phyloP scores from a whole-genome alignment of 1,140 invertebrate genomes.

The Drosophila arizonae region DNA sequence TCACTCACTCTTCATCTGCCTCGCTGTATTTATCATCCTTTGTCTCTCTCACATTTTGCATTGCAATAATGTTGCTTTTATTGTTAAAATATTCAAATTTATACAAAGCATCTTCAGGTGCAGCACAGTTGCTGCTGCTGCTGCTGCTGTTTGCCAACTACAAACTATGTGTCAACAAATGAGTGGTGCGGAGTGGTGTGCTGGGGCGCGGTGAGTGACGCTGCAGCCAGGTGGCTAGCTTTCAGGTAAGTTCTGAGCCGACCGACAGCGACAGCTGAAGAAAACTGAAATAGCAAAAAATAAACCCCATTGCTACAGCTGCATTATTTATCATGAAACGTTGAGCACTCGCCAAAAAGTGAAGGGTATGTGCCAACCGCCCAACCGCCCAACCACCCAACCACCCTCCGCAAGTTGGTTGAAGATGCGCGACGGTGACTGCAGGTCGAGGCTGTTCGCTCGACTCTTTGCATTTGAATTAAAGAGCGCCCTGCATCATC shows the following conservation, averaged over 20 bases:
- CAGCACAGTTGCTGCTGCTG: constrained; percentile 50
- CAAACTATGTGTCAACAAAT: constrained; percentile 77
- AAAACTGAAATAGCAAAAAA: constrained; percentile 43
- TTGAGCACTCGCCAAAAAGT: constrained; percentile 52
- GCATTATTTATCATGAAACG: constrained; percentile 72
- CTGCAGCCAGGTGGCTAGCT: constrained; percentile 1
- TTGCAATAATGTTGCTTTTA: constrained; percentile 22
- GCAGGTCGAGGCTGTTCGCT: constrained; percentile 63
- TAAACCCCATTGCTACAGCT: constrained; percentile 37
- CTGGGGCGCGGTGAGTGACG: background rate
- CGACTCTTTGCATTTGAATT: constrained; percentile 70
- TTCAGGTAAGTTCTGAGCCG: constrained; percentile 29
- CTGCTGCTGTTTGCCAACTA: constrained; percentile 70
- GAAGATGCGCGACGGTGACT: constrained; percentile 25
- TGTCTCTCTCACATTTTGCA: constrained; percentile 1
- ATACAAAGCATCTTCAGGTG: constrained; percentile 75
- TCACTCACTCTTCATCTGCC: background rate
- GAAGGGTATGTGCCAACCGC: constrained; percentile 15
- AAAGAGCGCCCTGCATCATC: constrained; percentile 41
- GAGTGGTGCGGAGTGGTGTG: constrained; percentile 10
- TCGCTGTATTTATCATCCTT: background rate
- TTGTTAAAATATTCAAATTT: constrained; percentile 77
- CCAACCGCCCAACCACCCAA: background rate
- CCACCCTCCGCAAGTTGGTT: constrained; percentile 27
- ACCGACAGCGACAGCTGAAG: constrained; percentile 64